Evolutionary conservation across 2,888 invertebrate species (phyloP), one percentile per base, ranked within the genome.

Genomic region (Pantelozetes paolii): DNA sequence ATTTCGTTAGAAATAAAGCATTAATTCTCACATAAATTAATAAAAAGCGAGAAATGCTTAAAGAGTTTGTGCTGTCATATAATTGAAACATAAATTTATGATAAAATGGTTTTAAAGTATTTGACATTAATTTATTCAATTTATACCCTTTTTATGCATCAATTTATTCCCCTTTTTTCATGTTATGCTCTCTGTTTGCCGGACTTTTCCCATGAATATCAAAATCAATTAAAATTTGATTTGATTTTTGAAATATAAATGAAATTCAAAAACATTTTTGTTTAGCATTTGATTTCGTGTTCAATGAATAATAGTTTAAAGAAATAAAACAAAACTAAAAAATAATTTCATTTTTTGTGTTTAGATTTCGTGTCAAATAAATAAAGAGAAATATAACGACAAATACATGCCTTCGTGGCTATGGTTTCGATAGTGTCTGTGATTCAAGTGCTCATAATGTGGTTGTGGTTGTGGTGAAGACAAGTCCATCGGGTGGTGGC

Each of bases 401-500:
- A 36, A 32, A 28, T 30, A n/a, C 64, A 64, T 36, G 36, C 64
- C 64, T 64, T 64, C 64, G 36, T 64, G 64, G 36, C 36, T 64
- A 36, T 64, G 64, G 36, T 64, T 64, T 18, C 64, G 32, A 11
- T 36, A 64, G 20, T 64, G 64, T 40, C 36, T 32, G 64, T 64
- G 64, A 36, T 64, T 64, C 64, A 64, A 3, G 20, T 64, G 64
- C 26, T 64, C 64, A n/a, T 64, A 64, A 64, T 62, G 57, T 3
- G 45, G 45, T 15, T 59, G 64, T 36, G 64, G 64, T 64, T 64
- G 64, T 3, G 64, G 64, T 64, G 64, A 64, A 36, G 64, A 64
- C 36, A 64, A 36, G 64, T 64, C 64, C 64, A 64, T 64, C n/a
- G 64, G 64, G 18, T 64, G 64, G 36, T 64, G 64, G 20, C 64